Percentiles rank a stretch among this genome's conserved stretches.
These are phyloP conservation scores for Pocota personata DNA, from an alignment of 2,888 invertebrate genomes.

Conservation along the genomic window DNA sequence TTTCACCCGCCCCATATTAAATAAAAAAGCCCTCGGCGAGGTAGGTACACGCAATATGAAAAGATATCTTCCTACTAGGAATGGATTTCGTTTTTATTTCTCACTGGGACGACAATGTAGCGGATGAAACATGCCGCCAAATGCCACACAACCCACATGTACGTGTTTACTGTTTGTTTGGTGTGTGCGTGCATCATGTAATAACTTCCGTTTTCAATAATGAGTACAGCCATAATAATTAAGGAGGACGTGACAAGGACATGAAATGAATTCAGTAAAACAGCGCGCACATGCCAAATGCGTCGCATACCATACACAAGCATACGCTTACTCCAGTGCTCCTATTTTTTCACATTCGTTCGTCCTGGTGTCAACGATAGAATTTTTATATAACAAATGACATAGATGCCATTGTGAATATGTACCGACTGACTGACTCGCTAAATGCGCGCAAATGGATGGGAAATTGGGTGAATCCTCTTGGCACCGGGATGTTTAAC, in stretches of 20 bases:
- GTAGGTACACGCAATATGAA: not conserved
- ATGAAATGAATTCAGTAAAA: slow-evolving; percentile 28
- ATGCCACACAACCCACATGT: not conserved
- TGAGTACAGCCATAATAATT: slow-evolving; percentile 43
- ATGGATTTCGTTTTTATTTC: not conserved
- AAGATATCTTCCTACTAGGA: not conserved
- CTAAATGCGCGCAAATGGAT: not conserved
- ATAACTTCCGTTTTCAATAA: slow-evolving; percentile 48
- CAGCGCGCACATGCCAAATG: not conserved
- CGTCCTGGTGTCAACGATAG: not conserved
- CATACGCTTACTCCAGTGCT: not conserved
- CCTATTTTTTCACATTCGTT: slow-evolving; percentile 11
- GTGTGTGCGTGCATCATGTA: slow-evolving; percentile 20
- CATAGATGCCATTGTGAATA: slow-evolving; percentile 24
- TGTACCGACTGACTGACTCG: slow-evolving; percentile 1
- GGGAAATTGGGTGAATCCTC: slow-evolving; percentile 7
- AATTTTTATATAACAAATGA: slow-evolving; percentile 26
- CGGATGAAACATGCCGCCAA: slow-evolving; percentile 17
- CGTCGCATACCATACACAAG: not conserved
- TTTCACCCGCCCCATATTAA: not conserved
- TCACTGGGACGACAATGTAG: not conserved
- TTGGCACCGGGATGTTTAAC: not conserved
- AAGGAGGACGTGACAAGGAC: slow-evolving; percentile 44
- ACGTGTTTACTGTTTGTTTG: slow-evolving; percentile 17
- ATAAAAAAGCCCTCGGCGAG: not conserved